These are phyloP conservation scores for Pseudomugil gertrudae DNA, from an alignment of 2,797 vertebrate genomes.

Conservation along the genomic window DNA sequence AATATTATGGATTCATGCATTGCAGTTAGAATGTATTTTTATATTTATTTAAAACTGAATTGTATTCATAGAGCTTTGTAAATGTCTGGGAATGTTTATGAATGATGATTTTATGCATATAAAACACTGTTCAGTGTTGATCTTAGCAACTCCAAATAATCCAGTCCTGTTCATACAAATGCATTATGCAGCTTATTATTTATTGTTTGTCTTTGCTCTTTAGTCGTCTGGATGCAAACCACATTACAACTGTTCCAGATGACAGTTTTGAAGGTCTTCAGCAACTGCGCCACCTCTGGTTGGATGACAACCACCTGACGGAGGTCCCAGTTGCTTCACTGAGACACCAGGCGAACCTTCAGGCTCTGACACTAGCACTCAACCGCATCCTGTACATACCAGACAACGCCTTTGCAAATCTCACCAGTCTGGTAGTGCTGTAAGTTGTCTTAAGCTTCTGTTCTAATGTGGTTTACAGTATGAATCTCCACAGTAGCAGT, in stretches of 20 bases:
- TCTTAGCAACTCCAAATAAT: too few relatives aligned
- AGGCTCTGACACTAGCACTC: constrained; percentile 93
- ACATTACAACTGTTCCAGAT: constrained; percentile 91
- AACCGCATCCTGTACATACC: constrained; percentile 93
- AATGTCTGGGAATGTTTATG: not conserved
- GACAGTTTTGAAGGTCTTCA: constrained; percentile 94
- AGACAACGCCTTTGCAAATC: constrained; percentile 93
- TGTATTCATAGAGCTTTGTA: not conserved
- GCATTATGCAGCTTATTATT: too few relatives aligned
- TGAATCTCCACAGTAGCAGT: not conserved
- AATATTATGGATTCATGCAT: not conserved
- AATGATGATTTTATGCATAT: not conserved
- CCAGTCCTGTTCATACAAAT: not conserved
- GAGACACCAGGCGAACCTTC: constrained; percentile 91
- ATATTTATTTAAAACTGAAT: not conserved
- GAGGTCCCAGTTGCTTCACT: constrained; percentile 90
- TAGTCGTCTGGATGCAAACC: constrained; percentile 96
- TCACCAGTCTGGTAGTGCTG: constrained; percentile 95
- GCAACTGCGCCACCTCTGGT: constrained; percentile 95
- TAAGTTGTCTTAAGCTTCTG: constrained; percentile 79
- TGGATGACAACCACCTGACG: constrained; percentile 94
- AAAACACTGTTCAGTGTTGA: not conserved
- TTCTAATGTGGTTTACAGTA: constrained; percentile 24
- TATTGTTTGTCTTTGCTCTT: constrained; percentile 1
- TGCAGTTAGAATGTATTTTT: not conserved